Evolutionary conservation across 2,888 invertebrate species (phyloP), one percentile per base, ranked within the genome.

Genomic region (Sisyra terminalis): DNA sequence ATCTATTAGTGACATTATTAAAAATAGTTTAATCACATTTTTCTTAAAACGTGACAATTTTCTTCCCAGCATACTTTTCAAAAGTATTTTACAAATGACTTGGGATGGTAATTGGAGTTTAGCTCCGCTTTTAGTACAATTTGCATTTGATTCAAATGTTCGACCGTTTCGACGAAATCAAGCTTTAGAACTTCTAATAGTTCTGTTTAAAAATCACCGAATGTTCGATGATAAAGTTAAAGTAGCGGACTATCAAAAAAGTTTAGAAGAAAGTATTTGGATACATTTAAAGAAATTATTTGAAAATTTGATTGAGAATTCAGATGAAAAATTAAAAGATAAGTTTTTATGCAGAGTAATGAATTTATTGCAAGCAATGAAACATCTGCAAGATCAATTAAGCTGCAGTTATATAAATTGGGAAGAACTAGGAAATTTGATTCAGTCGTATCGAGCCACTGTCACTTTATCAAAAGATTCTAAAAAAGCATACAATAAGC

Each of bases 101-200:
- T 84, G 82, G 82, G 61, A 63, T 31, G 77, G 75, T 4, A 74
- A 69, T 49, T 73, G 73, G 59, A 59, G 65, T 36, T 61, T 85
- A 39, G 64, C 73, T 3, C 66, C 69, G 1, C 53, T 70, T 40
- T 55, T 81, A 40, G 62, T 73, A n/a, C 63, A 70, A 16, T 73
- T 71, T 52, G 65, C 75, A 42, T 75, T 82, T 46, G 67, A 69
- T 42, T 57, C 61, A 13, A 66, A 67, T 14, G 69, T 78, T 2
- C 66, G 80, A 46, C 72, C 74, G 24, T 82, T 75, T 52, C 66
- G 78, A 16, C 69, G 76, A 35, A 73, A 70, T 47, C 81, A 82
- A 60, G 77, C 77, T 0, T 52, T 78, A 2, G 78, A 80, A 52
- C 59, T 83, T 45, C 55, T 82, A 37, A 62, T 65, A n/a, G 63